Base-by-base conservation (phyloP, 2,113 vertebrate species). In the Scomber japonicus region DNA sequence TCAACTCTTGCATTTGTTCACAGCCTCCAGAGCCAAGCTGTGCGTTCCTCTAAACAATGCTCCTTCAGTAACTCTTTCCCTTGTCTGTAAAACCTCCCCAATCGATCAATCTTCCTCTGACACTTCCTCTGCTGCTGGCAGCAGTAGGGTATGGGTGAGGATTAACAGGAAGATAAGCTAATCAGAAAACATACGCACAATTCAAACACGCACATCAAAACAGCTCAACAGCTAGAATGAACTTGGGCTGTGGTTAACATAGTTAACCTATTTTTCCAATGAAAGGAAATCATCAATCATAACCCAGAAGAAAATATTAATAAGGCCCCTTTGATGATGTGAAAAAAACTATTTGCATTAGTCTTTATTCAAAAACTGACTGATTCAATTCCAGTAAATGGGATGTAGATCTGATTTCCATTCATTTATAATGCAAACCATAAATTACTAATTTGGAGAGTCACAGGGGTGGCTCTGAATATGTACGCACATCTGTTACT, bases 21-120 rank as follows among this genome's bases (percentile, higher is more conserved):
- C 70, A 73, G 71, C 74, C 87, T 81, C 82, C 44, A 71, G 83
- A 85, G 85, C 71, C 59, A 30, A 75, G 71, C 62, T 79, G 74
- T 80, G 85, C 63, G 79, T 87, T 88, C 80, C 75, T 64, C 70
- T 11, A 24, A 73, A 90, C 87, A 92, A 90, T 90, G 56, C 77
- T 27, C 65, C 82, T 89, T 73, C 85, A 88, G 86, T 90, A 53
- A 74, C 76, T 46, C 67, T 61, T 80, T 67, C 54, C 53, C 11
- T 53, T 49, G 21, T 78, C 60, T 45, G n/a, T 40, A 71, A 63
- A 60, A 19, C 44, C 64, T n/a, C 73, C 71, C 50, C 24, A 46
- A 77, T 72, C 17, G 11, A 92, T 89, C 81, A 60, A 35, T 82
- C 66, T 3, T 53, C 84, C 31, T 49, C 40, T 49, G 60, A 78